phyloP scores from a whole-genome alignment of 2,113 vertebrate species.

The Cololabis saira region DNA sequence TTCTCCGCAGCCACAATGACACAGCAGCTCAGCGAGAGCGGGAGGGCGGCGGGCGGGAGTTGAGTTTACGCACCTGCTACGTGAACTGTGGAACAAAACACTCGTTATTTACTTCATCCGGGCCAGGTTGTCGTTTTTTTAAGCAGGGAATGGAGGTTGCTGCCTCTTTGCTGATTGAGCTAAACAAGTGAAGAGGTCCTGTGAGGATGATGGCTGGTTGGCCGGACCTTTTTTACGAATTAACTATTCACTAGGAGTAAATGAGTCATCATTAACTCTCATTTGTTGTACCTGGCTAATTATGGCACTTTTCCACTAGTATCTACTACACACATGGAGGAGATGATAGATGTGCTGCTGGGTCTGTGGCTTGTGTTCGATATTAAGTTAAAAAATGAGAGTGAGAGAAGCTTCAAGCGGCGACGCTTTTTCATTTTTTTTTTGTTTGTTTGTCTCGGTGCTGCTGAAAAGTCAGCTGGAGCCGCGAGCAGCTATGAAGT shows the following conservation, averaged over 20 bases:
- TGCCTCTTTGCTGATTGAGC: slow-evolving; percentile 17
- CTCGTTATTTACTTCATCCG: slow-evolving; percentile 11
- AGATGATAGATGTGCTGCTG: too few relatives aligned
- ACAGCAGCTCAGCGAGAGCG: slow-evolving; percentile 44
- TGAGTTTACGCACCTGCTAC: slow-evolving; percentile 30
- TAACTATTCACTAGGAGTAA: slow-evolving; percentile 3
- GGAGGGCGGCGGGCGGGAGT: slow-evolving; percentile 26
- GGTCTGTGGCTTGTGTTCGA: too few relatives aligned
- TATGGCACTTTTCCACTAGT: too few relatives aligned
- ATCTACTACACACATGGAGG: too few relatives aligned
- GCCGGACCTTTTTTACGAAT: not conserved
- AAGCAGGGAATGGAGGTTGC: slow-evolving; percentile 22
- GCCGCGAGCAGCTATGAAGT: too few relatives aligned
- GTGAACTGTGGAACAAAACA: slow-evolving; percentile 47
- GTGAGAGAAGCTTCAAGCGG: too few relatives aligned
- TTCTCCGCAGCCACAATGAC: slow-evolving; percentile 52
- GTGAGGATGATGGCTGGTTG: slow-evolving; percentile 1
- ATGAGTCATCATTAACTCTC: slow-evolving; percentile 6
- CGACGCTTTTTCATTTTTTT: too few relatives aligned
- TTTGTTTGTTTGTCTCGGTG: too few relatives aligned
- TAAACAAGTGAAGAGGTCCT: slow-evolving; percentile 12
- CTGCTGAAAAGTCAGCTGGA: too few relatives aligned
- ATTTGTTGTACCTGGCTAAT: not conserved
- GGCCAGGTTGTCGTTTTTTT: slow-evolving; percentile 28
- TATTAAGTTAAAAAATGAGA: too few relatives aligned